Base-by-base conservation (phyloP, 2,113 vertebrate genomes). In the Carassius gibelio region DNA sequence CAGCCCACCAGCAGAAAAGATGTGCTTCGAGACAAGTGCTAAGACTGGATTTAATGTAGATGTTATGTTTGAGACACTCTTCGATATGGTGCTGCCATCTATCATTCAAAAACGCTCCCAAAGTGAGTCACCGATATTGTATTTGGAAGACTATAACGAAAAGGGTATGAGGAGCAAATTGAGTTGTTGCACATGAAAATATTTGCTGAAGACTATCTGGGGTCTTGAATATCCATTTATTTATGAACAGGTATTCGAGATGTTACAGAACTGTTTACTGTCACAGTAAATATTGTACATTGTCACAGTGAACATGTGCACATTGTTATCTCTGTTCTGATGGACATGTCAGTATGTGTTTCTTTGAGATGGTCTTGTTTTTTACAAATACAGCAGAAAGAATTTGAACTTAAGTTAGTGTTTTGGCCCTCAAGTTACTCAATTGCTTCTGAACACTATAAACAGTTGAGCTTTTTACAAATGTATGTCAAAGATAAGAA, bases 21-120 rank as follows among this genome's bases (percentile, higher is more conserved):
- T 99, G 96, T 99, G 98, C 91, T 99, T 99, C 1, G 97, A 99
- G 95, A 99, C 97, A 3, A 99, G 98, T 0, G 98, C 98, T 42
- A 99, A 99, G 90, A 98, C 97, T 0, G 98, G 98, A 1, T 94
- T 96, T 89, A 97, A 97, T 0, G 97, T 99, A 88, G 97, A 99
- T 87, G 45, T 88, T 36, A 91, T 99, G 88, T 99, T 99, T 4
- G 98, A 99, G 90, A 96, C 95, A 0, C 86, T 99, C 72, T 98
- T 99, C 2, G 96, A 99, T 38, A 93, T 98, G 94, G 94, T 98
- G 61, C 93, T 97, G 84, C 96, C 97, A 0, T 88, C 94, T 72
- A 96, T 99, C 19, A 82, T 95, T 5, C 95, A 90, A 85, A 97
- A 97, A 89, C 95, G 94, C 68, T 90, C 93, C 0, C 94, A 96